Base-by-base conservation (phyloP, 2,113 vertebrate genomes). In the Grammomys surdaster region DNA sequence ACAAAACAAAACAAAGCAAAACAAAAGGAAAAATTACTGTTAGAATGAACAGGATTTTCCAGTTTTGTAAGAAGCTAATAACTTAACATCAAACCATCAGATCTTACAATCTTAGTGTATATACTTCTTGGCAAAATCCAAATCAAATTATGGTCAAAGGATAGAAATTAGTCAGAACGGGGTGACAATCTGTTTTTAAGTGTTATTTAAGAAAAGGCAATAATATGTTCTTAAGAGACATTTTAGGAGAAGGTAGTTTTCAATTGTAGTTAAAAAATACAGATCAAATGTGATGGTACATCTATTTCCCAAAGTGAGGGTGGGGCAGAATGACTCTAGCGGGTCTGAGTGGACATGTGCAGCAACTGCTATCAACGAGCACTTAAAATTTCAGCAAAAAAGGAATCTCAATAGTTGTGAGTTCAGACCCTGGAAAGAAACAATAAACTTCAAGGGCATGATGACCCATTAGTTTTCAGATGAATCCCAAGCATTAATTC, bases 91-190 rank as follows among this genome's bases (percentile, higher is more conserved):
- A 92, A 96, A 81, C 73, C 46, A n/a, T 91, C 96, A 96, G 14
- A 33, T 28, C 56, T 40, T 70, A 96, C 8, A 94, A 60, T 11
- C 1, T 51, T 31, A n/a, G 75, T 80, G 58, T 82, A n/a, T 95
- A 75, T 28, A 54, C 77, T 97, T 94, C 97, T 51, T 95, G 72
- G 94, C 69, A 98, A 95, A 98, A 97, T 93, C 60, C 90, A 96
- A 97, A 97, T 43, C 36, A 72, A 96, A 91, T 2, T 94, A 80
- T 7, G 94, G 72, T 86, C 94, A 91, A 16, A 93, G 72, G 73
- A 48, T 87, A 67, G 36, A n/a, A n/a, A 73, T 77, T 46, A 48
- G 48, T 76, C 88, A 84, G 75, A 95, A 88, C 46, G 67, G 26
- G 54, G 28, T 24, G 17, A 63, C 40, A 91, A 70, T 56, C 56